These are phyloP conservation scores for Acleris laterana DNA, from an alignment of 2,888 invertebrate species.

Conservation along the genomic window DNA sequence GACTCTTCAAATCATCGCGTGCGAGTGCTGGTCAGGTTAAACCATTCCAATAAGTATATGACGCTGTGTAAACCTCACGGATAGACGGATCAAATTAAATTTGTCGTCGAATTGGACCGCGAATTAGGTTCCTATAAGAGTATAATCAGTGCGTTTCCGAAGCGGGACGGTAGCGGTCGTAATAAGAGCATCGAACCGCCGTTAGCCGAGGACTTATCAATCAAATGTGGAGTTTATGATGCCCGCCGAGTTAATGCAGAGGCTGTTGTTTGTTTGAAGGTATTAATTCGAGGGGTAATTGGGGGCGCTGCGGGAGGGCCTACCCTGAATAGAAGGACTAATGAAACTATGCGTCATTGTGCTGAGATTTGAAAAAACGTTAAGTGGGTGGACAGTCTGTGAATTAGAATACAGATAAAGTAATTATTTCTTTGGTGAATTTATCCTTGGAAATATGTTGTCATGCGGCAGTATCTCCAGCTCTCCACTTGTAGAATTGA, in stretches of 20 bases:
- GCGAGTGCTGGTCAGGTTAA: too few relatives aligned
- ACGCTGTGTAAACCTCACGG: too few relatives aligned
- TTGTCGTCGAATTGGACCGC: too few relatives aligned
- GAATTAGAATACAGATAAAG: not conserved
- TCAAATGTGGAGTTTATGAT: conserved; percentile 69
- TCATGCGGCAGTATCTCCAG: too few relatives aligned
- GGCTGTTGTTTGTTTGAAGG: conserved; percentile 58
- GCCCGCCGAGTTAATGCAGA: conserved; percentile 56
- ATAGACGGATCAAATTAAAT: too few relatives aligned
- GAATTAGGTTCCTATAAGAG: too few relatives aligned
- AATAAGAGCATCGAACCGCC: conserved; percentile 55
- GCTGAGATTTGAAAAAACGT: conserved; percentile 25
- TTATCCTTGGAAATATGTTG: too few relatives aligned
- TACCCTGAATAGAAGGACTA: conserved; percentile 28
- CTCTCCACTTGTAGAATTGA: not conserved
- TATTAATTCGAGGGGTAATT: conserved; percentile 58
- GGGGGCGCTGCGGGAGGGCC: conserved; percentile 68
- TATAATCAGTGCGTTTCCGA: conserved; percentile 45
- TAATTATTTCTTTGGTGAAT: too few relatives aligned
- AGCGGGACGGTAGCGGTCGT: conserved; percentile 53
- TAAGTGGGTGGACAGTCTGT: conserved; percentile 12
- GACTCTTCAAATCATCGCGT: too few relatives aligned
- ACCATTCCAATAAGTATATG: too few relatives aligned
- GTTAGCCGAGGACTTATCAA: conserved; percentile 59
- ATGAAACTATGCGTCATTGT: conserved; percentile 9